Evolutionary conservation across 1,140 invertebrate species (phyloP).

Genomic region (Anadara kagoshimensis): DNA sequence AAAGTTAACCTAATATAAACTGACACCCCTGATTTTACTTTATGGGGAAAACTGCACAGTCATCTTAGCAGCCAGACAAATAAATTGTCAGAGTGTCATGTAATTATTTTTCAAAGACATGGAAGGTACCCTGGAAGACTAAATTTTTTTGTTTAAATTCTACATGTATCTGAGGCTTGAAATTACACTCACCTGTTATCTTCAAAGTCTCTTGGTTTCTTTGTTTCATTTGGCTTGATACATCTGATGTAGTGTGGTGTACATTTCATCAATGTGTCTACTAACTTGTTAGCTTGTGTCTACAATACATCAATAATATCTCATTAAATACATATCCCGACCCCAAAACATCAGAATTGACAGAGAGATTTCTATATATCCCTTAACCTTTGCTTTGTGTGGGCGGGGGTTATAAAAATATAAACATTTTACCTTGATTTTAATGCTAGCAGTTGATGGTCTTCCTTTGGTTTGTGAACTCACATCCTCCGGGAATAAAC

Average conservation of each 20-base stretch:
- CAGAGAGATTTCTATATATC: background rate
- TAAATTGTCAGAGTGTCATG: no score
- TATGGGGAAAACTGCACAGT: no score
- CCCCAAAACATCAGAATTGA: background rate
- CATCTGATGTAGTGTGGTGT: slow-evolving; percentile 83
- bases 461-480: slow-evolving; percentile 77
- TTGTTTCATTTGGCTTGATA: slow-evolving; percentile 87
- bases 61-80: no score
- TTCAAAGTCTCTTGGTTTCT: slow-evolving; percentile 85
- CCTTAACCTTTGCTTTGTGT: background rate
- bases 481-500: slow-evolving; percentile 80
- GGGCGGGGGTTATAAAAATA: background rate
- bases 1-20: no score
- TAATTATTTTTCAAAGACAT: no score
- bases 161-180: background rate
- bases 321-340: slow-evolving; percentile 14
- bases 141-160: background rate
- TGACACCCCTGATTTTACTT: no score
- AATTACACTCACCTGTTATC: slow-evolving; percentile 62
- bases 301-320: slow-evolving; percentile 55
- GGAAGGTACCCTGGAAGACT: no score
- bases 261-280: slow-evolving; percentile 83
- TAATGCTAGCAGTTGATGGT: slow-evolving; percentile 83
- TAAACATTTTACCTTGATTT: slow-evolving; percentile 78
- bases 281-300: slow-evolving; percentile 83